These are phyloP conservation scores for Cerceris ruficornis DNA, from an alignment of 2,888 invertebrate genomes.

Conservation along the genomic window DNA sequence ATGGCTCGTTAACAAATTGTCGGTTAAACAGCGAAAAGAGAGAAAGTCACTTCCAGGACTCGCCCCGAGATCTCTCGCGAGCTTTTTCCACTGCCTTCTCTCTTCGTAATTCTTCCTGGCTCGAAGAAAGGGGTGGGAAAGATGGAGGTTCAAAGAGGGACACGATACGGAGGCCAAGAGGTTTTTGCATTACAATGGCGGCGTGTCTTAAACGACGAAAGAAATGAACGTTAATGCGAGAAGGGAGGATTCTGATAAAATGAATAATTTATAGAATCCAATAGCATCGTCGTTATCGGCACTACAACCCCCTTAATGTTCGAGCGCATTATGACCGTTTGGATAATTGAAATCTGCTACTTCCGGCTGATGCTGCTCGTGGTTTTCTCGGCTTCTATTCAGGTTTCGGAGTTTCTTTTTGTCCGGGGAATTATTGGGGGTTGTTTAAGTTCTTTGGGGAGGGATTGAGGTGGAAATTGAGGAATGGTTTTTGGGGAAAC, in stretches of 20 bases:
- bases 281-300: too few relatives aligned
- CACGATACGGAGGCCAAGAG: background rate
- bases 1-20: conserved; percentile 9
- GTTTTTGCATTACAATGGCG: background rate
- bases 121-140: background rate
- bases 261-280: conserved; percentile 8
- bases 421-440: too few relatives aligned
- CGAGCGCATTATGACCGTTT: background rate
- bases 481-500: too few relatives aligned
- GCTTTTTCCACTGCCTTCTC: background rate
- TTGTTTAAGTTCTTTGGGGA: too few relatives aligned
- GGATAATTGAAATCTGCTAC: background rate
- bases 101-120: background rate
- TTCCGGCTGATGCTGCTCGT: background rate
- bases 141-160: background rate
- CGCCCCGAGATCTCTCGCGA: background rate
- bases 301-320: too few relatives aligned
- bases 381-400: background rate
- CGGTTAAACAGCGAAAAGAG: conserved; percentile 6
- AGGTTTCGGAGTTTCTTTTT: too few relatives aligned
- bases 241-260: conserved; percentile 12
- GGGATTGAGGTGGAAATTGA: too few relatives aligned
- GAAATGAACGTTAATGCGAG: background rate
- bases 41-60: background rate
- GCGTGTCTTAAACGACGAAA: background rate